Evolutionary conservation across 2,888 invertebrate species (phyloP).

Genomic region (Pasiphila rectangulata): DNA sequence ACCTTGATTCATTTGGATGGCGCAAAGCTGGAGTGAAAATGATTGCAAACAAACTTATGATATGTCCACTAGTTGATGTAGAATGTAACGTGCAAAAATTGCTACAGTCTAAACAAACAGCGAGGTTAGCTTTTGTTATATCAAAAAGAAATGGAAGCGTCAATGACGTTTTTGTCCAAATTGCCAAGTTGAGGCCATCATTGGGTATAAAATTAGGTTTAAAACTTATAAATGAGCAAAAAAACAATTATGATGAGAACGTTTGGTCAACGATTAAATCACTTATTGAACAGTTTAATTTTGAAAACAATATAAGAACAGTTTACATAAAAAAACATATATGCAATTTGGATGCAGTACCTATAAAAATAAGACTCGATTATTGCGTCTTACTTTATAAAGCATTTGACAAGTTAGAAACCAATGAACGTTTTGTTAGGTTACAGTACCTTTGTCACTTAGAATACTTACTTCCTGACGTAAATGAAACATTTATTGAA

Average conservation of each 20-base stretch:
- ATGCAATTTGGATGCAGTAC: conserved; percentile 34
- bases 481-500: conserved; percentile 23
- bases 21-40: conserved; percentile 48
- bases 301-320: conserved; percentile 16
- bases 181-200: conserved; percentile 40
- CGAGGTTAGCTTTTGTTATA: conserved; percentile 43
- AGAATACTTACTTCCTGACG: conserved; percentile 21
- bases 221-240: conserved; percentile 32
- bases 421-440: conserved; percentile 15
- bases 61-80: conserved; percentile 38
- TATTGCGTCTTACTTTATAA: conserved; percentile 45
- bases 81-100: conserved; percentile 36
- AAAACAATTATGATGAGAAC: conserved; percentile 31
- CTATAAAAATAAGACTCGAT: conserved; percentile 42
- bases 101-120: conserved; percentile 42
- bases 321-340: conserved; percentile 5
- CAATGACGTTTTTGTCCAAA: conserved; percentile 32
- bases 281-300: conserved; percentile 37
- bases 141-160: conserved; percentile 37
- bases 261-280: conserved; percentile 52
- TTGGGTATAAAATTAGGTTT: conserved; percentile 44
- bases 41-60: conserved; percentile 44
- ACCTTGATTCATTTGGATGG: conserved; percentile 45
- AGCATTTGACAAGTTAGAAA: conserved; percentile 29
- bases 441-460: conserved; percentile 33